These are phyloP conservation scores for Seriola dumerili DNA, from an alignment of 2,113 vertebrate genomes.

Conservation along the genomic window DNA sequence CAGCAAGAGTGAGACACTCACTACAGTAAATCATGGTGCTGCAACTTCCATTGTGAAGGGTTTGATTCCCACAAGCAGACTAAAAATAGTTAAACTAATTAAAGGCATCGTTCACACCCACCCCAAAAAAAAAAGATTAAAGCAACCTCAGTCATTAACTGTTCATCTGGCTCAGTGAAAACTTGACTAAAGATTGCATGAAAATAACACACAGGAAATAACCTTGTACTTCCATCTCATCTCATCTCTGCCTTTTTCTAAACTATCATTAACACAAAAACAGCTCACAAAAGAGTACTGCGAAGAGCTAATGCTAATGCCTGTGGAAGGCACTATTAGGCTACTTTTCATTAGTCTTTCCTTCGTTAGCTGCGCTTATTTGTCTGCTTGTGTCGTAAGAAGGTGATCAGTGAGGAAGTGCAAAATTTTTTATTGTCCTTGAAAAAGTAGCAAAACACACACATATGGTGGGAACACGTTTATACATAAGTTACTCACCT, in stretches of 20 bases:
- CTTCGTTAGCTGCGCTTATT: not conserved
- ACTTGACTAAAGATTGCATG: not conserved
- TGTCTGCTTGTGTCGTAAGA: not conserved
- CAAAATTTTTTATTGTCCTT: not conserved
- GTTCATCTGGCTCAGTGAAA: conserved; percentile 12
- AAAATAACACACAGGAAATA: not conserved
- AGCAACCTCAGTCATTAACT: conserved; percentile 32
- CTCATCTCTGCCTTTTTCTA: not conserved
- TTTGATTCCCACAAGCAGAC: conserved; percentile 50
- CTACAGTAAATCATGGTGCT: not conserved
- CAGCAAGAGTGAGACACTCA: not conserved
- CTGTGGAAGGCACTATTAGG: not conserved
- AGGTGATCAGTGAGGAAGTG: not conserved
- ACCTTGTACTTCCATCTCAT: not conserved
- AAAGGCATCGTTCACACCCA: conserved; percentile 38
- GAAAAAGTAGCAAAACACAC: not conserved
- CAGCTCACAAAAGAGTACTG: not conserved
- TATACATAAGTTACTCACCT: not conserved
- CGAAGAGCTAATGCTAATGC: not conserved
- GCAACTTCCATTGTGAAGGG: conserved; percentile 1
- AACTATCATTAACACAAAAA: not conserved
- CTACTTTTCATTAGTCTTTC: not conserved
- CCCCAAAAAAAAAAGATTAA: conserved; percentile 21
- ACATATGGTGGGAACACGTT: no score
- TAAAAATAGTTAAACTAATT: conserved; percentile 68